Base-by-base conservation (phyloP, 1,140 invertebrate genomes). In the Solenopsis invicta region DNA sequence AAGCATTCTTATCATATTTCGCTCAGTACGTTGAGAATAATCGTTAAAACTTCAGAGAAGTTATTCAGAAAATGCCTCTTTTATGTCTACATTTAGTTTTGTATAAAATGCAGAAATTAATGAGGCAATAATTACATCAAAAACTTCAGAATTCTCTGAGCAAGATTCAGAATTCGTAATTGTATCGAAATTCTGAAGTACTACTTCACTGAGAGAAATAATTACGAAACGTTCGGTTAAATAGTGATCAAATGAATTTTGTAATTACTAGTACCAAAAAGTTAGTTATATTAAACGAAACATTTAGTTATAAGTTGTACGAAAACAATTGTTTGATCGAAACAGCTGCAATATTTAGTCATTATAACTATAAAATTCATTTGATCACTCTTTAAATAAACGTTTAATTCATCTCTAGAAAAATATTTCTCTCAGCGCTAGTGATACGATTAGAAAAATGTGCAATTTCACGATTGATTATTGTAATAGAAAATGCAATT, bases 121-220 rank as follows among this genome's bases (percentile, higher is more conserved):
- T 67, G 12, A 41, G 1, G 12, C 37, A 29, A 29, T 29, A 2
- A 6, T 29, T 62, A 16, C 41, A 13, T 2, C 8, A 41, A 16
- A 18, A 64, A 66, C 10, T 67, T 45, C 1, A 21, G 9, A n/a
- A 56, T 62, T 62, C 41, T 41, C 41, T 34, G 59, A 62, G 5
- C 0, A 12, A 34, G 12, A 59, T 21, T 3, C n/a, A 62, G 29
- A 21, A 41, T 34, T 8, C 29, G 34, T 2, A 37, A 12, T 66
- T 37, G n/a, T 41, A 66, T 45, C 37, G n/a, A 67, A 67, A 67
- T 67, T 67, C n/a, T 21, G 37, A 21, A 41, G n/a, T 67, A 29
- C 29, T 16, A 34, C 5, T 34, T 29, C 29, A 29, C 29, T 2
- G 29, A 29, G 29, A 29, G 29, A 29, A 29, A 29, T 29, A 29